Evolutionary conservation across 1,140 invertebrate genomes (phyloP), one percentile per base, ranked within the genome.

Genomic region (Penaeus vannamei): DNA sequence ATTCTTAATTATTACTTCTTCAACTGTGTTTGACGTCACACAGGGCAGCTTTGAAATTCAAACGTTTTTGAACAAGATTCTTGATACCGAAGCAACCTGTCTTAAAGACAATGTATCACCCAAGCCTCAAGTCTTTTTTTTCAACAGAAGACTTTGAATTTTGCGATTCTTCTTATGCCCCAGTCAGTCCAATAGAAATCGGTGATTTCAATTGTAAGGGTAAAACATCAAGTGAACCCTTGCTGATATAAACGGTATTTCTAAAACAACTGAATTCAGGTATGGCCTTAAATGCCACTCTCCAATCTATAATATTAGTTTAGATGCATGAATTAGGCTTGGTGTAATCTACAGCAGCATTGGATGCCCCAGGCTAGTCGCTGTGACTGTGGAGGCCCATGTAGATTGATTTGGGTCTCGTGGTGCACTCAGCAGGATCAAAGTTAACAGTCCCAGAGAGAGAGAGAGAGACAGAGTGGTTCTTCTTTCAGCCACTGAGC

Each of bases 261-360:
- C 36, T 61, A 46, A 61, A 42, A 77, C 84, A 61, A 17, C 60
- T 36, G 83, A 82, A 53, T 60, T 46, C 80, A 87, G 86, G 86
- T 87, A 87, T 82, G 64, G 62, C 62, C 42, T 36, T 36, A 46
- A 36, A 76, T 87, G 81, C 80, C 80, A 59, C 66, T 87, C n/a
- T 87, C 36, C 80, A 87, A 77, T 83, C 10, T 53, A 83, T 59
- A 76, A 61, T 26, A 60, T 83, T 87, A 87, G 86, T 36, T 53
- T 87, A 87, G 86, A 82, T 87, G 86, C 80, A 87, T 87, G 86
- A 83, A 32, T 14, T 87, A 72, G 79, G 64, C 81, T 87, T 87
- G 79, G 79, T 83, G 86, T 87, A 46, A 60, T 87, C 46, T n/a
- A 83, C 80, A 76, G 62, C 66, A 87, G 61, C 62, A 66, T 64